phyloP scores from a whole-genome alignment of 2,888 invertebrate species.

The Tinea trinotella region DNA sequence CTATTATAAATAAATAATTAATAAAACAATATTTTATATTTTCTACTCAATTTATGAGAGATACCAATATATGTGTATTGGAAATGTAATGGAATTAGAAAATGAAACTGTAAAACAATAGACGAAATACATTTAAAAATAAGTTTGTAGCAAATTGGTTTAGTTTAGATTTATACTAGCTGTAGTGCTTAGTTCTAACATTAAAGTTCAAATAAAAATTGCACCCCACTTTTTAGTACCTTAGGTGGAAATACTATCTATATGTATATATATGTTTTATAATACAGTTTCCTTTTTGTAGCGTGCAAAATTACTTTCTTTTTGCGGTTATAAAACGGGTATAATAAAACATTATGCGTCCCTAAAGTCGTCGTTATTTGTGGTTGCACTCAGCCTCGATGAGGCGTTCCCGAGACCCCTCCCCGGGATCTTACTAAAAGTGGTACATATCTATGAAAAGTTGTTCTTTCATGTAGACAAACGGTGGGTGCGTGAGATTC shows the following conservation, averaged over 20 bases:
- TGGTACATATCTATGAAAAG: conserved; percentile 16
- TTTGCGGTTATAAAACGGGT: conserved; percentile 54
- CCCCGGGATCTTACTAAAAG: background rate
- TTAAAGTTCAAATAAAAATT: conserved; percentile 1
- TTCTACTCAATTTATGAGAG: too few species aligned
- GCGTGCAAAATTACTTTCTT: conserved; percentile 50
- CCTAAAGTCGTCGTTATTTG: conserved; percentile 47
- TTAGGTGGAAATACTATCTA: background rate
- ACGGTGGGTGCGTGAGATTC: conserved; percentile 14
- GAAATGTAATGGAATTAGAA: too few species aligned
- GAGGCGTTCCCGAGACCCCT: conserved; percentile 25
- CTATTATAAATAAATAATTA: too few species aligned
- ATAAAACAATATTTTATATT: too few species aligned
- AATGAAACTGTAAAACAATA: too few species aligned
- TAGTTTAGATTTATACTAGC: background rate
- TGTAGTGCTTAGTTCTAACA: background rate
- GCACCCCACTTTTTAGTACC: background rate
- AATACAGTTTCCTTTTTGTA: conserved; percentile 1
- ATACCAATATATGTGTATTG: too few species aligned
- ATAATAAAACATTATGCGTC: conserved; percentile 62
- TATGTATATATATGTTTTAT: background rate
- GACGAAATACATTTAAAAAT: background rate
- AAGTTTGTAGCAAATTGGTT: background rate
- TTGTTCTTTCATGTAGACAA: conserved; percentile 17
- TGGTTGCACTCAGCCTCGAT: conserved; percentile 47